These are phyloP conservation scores for Apeltes quadracus DNA, from an alignment of 2,113 vertebrate genomes.

Conservation along the genomic window DNA sequence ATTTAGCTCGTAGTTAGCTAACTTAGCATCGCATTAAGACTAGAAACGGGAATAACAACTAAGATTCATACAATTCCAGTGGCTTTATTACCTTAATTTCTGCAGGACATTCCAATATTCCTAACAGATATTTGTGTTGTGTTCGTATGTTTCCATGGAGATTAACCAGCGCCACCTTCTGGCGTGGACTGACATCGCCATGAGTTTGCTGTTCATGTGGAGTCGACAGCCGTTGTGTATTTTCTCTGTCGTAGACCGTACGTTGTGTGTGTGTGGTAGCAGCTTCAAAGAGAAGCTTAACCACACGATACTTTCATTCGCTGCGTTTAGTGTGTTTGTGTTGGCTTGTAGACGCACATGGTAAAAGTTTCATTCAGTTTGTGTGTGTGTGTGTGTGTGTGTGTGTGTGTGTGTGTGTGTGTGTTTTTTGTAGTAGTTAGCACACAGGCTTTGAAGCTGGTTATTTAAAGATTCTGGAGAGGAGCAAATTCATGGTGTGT, in stretches of 20 bases:
- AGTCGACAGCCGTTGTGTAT: constrained; percentile 10
- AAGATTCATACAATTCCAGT: not conserved
- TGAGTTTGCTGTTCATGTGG: not conserved
- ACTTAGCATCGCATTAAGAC: not conserved
- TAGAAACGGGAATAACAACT: not conserved
- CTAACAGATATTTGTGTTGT: not conserved
- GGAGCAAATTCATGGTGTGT: not conserved
- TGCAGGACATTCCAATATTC: not conserved
- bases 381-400: not conserved
- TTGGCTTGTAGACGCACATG: constrained; percentile 2
- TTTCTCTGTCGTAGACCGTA: constrained; percentile 7
- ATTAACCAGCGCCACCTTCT: not conserved
- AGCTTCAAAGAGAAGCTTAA: constrained; percentile 24
- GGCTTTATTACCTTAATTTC: not conserved
- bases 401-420: constrained; percentile 1
- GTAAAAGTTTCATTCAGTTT: not conserved
- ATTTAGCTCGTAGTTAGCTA: not conserved
- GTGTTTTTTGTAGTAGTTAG: not conserved
- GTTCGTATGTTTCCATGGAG: not conserved
- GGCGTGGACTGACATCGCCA: not conserved
- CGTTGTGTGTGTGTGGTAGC: not conserved
- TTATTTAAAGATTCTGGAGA: not conserved
- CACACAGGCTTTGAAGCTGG: not conserved
- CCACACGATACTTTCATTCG: constrained; percentile 41
- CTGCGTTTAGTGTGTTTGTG: constrained; percentile 26